Evolutionary conservation across 2,113 vertebrate species (phyloP).

Genomic region (Suncus etruscus): DNA sequence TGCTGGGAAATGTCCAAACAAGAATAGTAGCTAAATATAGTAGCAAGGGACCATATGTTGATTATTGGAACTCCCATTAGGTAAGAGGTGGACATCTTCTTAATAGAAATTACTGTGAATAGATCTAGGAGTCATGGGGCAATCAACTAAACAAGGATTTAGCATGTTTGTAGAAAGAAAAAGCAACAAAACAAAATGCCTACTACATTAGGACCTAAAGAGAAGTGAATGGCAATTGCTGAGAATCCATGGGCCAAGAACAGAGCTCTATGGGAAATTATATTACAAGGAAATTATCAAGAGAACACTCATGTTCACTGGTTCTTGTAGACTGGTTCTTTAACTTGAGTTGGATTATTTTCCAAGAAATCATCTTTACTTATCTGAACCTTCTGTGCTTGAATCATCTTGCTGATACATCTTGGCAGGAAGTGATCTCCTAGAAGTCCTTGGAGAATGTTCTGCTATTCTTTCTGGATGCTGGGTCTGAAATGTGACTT

Average conservation of each 20-base stretch:
- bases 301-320: slow-evolving; percentile 25
- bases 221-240: slow-evolving; percentile 76
- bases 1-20: slow-evolving; percentile 58
- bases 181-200: slow-evolving; percentile 84
- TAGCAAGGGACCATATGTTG: slow-evolving; percentile 82
- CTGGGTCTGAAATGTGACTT: not conserved
- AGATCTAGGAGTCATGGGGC: slow-evolving; percentile 86
- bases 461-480: slow-evolving; percentile 21
- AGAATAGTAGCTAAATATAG: slow-evolving; percentile 80
- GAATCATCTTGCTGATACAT: not conserved
- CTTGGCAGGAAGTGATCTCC: not conserved
- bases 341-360: slow-evolving; percentile 49
- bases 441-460: slow-evolving; percentile 13
- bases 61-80: slow-evolving; percentile 85
- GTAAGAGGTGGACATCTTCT: slow-evolving; percentile 86
- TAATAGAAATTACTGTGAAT: slow-evolving; percentile 88
- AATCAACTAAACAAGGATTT: slow-evolving; percentile 86
- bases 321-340: slow-evolving; percentile 7
- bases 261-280: slow-evolving; percentile 58
- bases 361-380: slow-evolving; percentile 40
- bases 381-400: not conserved
- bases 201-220: slow-evolving; percentile 82
- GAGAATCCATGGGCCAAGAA: slow-evolving; percentile 49
- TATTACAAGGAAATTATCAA: slow-evolving; percentile 38
- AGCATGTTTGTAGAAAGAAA: slow-evolving; percentile 85